Conservation (phyloP, 2,113 vertebrate genomes). For the Canis aureus region DNA sequence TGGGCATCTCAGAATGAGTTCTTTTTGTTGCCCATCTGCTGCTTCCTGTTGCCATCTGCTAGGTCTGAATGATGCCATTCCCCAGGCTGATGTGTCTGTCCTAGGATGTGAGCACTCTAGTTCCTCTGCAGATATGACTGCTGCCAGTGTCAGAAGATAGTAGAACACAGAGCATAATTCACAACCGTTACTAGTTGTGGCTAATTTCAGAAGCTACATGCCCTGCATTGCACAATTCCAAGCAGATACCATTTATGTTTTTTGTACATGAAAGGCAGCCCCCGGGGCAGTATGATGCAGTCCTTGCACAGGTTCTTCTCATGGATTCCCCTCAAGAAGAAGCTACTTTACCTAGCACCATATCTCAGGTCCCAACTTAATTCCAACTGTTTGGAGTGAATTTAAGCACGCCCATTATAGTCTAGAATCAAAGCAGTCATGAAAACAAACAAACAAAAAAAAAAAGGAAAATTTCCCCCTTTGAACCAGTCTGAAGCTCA, state of each 20-base stretch:
- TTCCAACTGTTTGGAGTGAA: not conserved
- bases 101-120: not conserved
- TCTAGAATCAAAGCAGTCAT: not conserved
- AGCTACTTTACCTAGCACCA: not conserved
- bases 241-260: not conserved
- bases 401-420: not conserved
- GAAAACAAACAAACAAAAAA: not conserved
- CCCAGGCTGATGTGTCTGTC: not conserved
- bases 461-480: not conserved
- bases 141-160: not conserved
- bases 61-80: not conserved
- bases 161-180: not conserved
- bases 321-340: not conserved
- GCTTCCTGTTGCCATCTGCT: not conserved
- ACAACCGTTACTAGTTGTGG: not conserved
- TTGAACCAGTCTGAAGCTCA: not conserved
- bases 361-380: not conserved
- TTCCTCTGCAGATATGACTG: not conserved
- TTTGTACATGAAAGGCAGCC: not conserved
- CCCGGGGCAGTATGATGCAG: not conserved
- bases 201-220: not conserved
- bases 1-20: not conserved
- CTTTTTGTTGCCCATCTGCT: not conserved
- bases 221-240: not conserved
- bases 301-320: not conserved